These are phyloP conservation scores for Drosophila barbarae DNA, from an alignment of 2,888 invertebrate species.

Conservation along the genomic window DNA sequence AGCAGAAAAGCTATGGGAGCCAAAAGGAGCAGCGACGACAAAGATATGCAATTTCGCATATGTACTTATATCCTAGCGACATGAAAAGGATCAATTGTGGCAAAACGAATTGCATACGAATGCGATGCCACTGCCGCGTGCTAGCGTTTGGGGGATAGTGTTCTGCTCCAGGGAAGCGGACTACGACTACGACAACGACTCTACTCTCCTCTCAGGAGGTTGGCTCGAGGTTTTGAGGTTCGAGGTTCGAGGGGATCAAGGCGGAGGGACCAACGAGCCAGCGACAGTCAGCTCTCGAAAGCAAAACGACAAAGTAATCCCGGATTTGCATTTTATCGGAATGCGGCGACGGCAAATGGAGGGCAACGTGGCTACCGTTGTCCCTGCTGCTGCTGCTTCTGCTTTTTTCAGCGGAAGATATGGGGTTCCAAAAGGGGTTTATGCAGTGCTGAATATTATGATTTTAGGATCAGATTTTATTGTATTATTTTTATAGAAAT, in stretches of 20 bases:
- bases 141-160: conserved; percentile 23
- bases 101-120: conserved; percentile 76
- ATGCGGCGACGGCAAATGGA: conserved; percentile 64
- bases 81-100: conserved; percentile 75
- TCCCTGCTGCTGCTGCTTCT: conserved; percentile 6
- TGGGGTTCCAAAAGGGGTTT: not conserved
- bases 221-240: not conserved
- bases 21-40: conserved; percentile 55
- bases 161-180: conserved; percentile 13
- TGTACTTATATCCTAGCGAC: conserved; percentile 76
- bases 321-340: conserved; percentile 75
- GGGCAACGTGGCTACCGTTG: conserved; percentile 34
- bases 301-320: conserved; percentile 76
- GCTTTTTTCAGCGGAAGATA: conserved; percentile 32
- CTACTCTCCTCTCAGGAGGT: not conserved
- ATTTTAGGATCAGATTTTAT: too few relatives aligned
- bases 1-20: conserved; percentile 18
- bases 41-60: conserved; percentile 75
- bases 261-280: not conserved
- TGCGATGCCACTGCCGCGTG: conserved; percentile 52
- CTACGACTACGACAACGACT: not conserved
- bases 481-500: too few relatives aligned
- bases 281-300: conserved; percentile 61
- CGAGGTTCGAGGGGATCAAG: conserved; percentile 6
- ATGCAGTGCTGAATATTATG: not conserved